Evolutionary conservation across 2,797 vertebrate species (phyloP).

Genomic region (Liparis tanakae): DNA sequence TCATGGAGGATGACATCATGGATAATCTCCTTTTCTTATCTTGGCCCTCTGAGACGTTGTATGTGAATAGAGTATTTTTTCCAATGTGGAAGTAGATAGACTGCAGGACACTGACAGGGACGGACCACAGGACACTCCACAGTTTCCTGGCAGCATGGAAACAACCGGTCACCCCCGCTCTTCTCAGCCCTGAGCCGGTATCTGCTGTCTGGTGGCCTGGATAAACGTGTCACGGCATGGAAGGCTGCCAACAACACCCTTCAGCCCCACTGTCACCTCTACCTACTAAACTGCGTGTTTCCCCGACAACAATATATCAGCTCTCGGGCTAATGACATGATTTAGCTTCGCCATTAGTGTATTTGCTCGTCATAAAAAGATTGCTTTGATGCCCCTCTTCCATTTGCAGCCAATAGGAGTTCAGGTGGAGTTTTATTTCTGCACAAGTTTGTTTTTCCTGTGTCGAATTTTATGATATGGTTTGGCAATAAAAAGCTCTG

Average conservation of each 20-base stretch:
- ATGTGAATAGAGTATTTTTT: constrained; percentile 27
- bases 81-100: constrained; percentile 52
- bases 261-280: constrained; percentile 42
- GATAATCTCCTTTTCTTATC: constrained; percentile 46
- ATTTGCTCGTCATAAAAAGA: constrained; percentile 1
- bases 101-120: constrained; percentile 39
- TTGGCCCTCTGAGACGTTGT: constrained; percentile 14
- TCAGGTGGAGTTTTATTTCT: constrained; percentile 57
- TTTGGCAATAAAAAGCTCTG: constrained; percentile 49
- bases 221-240: constrained; percentile 47
- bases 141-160: constrained; percentile 60
- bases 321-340: constrained; percentile 55
- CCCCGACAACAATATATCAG: constrained; percentile 47
- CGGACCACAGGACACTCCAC: constrained; percentile 44
- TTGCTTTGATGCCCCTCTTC: constrained; percentile 62
- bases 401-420: constrained; percentile 47
- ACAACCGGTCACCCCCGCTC: constrained; percentile 55
- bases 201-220: constrained; percentile 47
- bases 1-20: constrained; percentile 48
- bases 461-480: constrained; percentile 64
- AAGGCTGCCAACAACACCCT: constrained; percentile 42
- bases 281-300: constrained; percentile 35
- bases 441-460: constrained; percentile 63
- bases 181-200: constrained; percentile 41
- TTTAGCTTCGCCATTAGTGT: constrained; percentile 42